Base-by-base conservation (phyloP, 2,797 vertebrate species). In the Luscinia luscinia region DNA sequence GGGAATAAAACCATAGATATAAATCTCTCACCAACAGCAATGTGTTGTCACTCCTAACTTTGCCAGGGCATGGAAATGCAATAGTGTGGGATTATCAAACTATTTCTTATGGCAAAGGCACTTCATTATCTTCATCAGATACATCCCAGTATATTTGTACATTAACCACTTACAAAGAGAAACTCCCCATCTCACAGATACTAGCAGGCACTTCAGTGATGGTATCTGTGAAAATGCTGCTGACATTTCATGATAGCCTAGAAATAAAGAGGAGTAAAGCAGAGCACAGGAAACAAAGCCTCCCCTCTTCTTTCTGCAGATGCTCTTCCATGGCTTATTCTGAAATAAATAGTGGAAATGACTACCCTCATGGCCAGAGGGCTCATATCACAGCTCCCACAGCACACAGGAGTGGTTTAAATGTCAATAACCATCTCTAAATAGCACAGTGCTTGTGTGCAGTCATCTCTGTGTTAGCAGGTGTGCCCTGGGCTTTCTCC, bases 341-440 rank as follows among this genome's bases (percentile, higher is more conserved):
- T 2, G 4, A 73, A 88, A 84, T 77, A 88, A 93, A 86, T 1
- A 49, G 73, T 89, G 66, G 51, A 49, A 83, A 62, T 79, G 79
- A 51, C 79, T 93, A 28, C 58, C 79, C 82, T 67, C 63, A 77
- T 46, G 79, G 41, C 91, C 77, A 67, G 62, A 88, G 77, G 59
- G 73, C 46, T 84, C 63, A 17, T 81, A 90, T 61, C 85, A 77
- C 69, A 88, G 80, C 82, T 92, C 87, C 49, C 40, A 9, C 45
- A 88, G 89, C 76, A 86, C 73, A 66, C 0, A 0, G 68, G 14
- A 79, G 89, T 40, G 46, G 73, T 93, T 96, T 79, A 93, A 92
- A 94, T 67, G 67, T 48, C 95, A 95, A 84, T 81, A 94, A 40
- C 32, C 27, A 43, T 27, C 79, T 70, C 89, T 74, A 63, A 91